These are phyloP conservation scores for Plecturocebus donacophilus DNA, from an alignment of 2,113 vertebrate species.

Conservation along the genomic window DNA sequence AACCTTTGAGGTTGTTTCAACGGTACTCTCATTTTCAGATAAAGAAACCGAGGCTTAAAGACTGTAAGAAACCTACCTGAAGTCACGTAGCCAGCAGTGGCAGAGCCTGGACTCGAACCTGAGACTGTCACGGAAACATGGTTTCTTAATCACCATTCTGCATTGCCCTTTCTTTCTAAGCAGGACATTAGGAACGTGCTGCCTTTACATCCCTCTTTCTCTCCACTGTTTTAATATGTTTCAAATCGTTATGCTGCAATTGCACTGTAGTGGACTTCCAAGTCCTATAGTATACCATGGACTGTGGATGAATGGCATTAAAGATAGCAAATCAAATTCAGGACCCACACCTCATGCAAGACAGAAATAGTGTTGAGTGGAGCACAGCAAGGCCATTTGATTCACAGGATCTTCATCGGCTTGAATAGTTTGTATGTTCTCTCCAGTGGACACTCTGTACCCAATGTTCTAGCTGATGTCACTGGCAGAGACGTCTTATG, in stretches of 20 bases:
- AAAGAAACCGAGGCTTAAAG: constrained; percentile 36
- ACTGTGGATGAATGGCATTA: constrained; percentile 4
- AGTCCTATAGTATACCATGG: background rate
- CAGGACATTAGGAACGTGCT: background rate
- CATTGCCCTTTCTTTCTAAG: background rate
- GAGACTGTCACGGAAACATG: background rate
- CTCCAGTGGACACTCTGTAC: constrained; percentile 62
- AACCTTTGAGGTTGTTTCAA: background rate
- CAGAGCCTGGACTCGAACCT: constrained; percentile 27
- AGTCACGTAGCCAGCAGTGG: background rate
- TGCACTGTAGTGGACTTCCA: constrained; percentile 14
- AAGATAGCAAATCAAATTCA: constrained; percentile 72
- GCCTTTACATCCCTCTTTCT: background rate
- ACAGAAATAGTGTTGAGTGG: constrained; percentile 57
- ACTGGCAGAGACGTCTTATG: constrained; percentile 59
- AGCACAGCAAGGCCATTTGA: constrained; percentile 64
- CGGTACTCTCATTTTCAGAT: background rate
- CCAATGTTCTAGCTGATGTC: constrained; percentile 66
- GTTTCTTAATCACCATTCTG: background rate
- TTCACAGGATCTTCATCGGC: constrained; percentile 43
- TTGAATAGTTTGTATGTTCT: constrained; percentile 68
- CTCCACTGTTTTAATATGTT: background rate
- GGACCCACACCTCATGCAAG: constrained; percentile 51
- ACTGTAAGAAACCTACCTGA: background rate
- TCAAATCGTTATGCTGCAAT: constrained; percentile 17